Evolutionary conservation across 2,113 vertebrate species (phyloP).

Genomic region (Anguilla rostrata): DNA sequence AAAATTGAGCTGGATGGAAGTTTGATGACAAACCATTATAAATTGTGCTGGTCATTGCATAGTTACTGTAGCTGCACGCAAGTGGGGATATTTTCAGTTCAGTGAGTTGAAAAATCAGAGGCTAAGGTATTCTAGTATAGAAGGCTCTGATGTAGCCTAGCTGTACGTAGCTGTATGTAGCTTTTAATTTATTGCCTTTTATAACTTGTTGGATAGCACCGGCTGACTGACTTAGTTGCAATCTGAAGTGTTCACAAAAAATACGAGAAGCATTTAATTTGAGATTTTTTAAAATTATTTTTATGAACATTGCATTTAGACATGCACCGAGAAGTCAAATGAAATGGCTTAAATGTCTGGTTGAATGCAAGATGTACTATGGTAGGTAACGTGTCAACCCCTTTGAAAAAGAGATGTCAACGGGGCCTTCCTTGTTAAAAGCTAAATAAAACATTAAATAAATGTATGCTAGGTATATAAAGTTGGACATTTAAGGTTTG

Average conservation of each 20-base stretch:
- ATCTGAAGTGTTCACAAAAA: background rate
- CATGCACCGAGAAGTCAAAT: background rate
- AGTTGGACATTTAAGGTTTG: background rate
- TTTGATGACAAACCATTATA: slow-evolving; percentile 43
- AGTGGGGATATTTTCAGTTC: slow-evolving; percentile 38
- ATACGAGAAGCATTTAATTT: background rate
- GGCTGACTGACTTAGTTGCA: background rate
- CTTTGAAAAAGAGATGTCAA: no score
- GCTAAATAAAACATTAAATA: no score
- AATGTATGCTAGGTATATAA: background rate
- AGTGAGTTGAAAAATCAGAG: slow-evolving; percentile 30
- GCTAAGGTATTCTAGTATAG: background rate
- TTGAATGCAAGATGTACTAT: background rate
- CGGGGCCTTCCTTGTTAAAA: no score
- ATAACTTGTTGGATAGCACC: background rate
- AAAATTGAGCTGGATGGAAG: slow-evolving; percentile 38
- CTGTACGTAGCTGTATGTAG: background rate
- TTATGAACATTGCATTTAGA: background rate
- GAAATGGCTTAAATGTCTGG: background rate
- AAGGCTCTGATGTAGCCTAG: background rate
- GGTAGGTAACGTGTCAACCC: background rate
- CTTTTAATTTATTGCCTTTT: background rate
- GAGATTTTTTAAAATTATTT: background rate
- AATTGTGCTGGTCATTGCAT: slow-evolving; percentile 35
- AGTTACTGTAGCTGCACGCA: slow-evolving; percentile 32